Evolutionary conservation across 2,113 vertebrate genomes (phyloP).

Genomic region (Pagrus major): DNA sequence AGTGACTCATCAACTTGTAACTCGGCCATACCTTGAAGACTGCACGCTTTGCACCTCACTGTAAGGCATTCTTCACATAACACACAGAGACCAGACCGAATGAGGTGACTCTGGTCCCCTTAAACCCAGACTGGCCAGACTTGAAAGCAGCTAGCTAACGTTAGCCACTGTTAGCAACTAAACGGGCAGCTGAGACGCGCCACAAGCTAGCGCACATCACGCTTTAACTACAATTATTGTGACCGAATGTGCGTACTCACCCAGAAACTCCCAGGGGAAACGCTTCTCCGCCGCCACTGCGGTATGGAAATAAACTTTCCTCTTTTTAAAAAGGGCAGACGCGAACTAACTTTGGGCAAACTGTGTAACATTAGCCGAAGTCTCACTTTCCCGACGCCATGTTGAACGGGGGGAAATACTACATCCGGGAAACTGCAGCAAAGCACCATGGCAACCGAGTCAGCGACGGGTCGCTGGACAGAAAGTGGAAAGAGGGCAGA

Average conservation of each 20-base stretch:
- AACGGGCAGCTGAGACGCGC: conserved; percentile 40
- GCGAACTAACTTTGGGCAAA: conserved; percentile 66
- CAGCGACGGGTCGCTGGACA: background rate
- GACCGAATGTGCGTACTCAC: conserved; percentile 49
- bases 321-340: conserved; percentile 6
- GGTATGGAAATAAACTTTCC: background rate
- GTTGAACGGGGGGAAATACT: conserved; percentile 67
- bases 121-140: background rate
- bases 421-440: conserved; percentile 81
- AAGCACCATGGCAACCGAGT: conserved; percentile 74
- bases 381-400: conserved; percentile 84
- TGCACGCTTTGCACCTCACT: too few relatives aligned
- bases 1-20: background rate
- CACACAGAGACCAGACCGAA: background rate
- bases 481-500: background rate
- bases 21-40: fast-evolving
- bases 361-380: conserved; percentile 73
- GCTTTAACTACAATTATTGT: background rate
- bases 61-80: background rate
- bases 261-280: conserved; percentile 20
- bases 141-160: conserved; percentile 60
- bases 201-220: conserved; percentile 51
- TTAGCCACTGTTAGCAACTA: conserved; percentile 72
- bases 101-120: background rate
- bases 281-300: conserved; percentile 10